A percentile compares a stretch with the other conserved stretches of the same genome.
These are phyloP conservation scores for Schlechtendalia chinensis DNA, from an alignment of 1,140 invertebrate genomes.

Conservation along the genomic window DNA sequence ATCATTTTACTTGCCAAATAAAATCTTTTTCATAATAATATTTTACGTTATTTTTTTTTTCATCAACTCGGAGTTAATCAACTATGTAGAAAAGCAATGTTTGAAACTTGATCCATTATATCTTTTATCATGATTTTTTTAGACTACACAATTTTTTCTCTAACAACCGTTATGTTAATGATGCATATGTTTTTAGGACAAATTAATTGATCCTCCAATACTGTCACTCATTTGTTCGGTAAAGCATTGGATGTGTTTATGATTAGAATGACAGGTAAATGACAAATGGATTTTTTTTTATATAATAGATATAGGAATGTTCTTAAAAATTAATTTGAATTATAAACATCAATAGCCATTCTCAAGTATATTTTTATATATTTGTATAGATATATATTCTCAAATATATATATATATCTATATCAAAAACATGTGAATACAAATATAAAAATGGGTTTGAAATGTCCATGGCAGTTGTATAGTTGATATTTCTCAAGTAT, in stretches of 20 bases:
- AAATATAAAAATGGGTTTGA: constrained; percentile 96
- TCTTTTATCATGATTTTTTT: too few species aligned
- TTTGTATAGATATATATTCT: too few species aligned
- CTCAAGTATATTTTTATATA: too few species aligned
- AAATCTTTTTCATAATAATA: too few species aligned
- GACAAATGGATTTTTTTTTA: constrained; percentile 50
- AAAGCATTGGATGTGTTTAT: constrained; percentile 92
- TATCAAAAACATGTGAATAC: constrained; percentile 96
- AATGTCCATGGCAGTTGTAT: constrained; percentile 90
- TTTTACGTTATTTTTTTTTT: too few species aligned
- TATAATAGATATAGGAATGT: constrained; percentile 39
- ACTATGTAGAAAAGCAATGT: too few species aligned
- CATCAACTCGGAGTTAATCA: too few species aligned
- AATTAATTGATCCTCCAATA: constrained; percentile 70
- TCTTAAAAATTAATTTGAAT: constrained; percentile 1
- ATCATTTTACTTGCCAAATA: too few species aligned
- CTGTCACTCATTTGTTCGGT: constrained; percentile 91
- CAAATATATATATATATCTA: constrained; percentile 90
- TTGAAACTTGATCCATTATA: too few species aligned
- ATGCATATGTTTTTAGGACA: constrained; percentile 52
- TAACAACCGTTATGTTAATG: not conserved
- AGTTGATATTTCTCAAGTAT: constrained; percentile 97
- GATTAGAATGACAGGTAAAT: constrained; percentile 93
- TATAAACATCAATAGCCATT: constrained; percentile 65
- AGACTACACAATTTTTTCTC: too few species aligned